Conservation (phyloP, 64 coral and sea anemone species). For the Montipora foliosa region DNA sequence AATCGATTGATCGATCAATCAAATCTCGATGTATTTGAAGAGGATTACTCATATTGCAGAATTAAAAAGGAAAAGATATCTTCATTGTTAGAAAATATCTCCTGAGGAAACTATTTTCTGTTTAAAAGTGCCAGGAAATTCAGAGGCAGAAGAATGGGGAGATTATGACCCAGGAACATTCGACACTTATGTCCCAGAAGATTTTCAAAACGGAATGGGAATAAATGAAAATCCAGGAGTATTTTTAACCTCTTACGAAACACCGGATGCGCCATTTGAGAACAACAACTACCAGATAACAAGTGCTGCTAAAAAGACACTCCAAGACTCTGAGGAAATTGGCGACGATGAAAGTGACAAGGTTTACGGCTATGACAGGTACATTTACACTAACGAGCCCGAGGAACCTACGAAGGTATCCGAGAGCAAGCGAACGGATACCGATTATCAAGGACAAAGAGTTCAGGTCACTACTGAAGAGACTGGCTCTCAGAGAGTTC, state of each 20-base stretch:
- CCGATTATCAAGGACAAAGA: slow-evolving; percentile 79
- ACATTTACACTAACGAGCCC: slow-evolving; percentile 54
- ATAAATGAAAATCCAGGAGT: slow-evolving; percentile 15
- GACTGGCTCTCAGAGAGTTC: slow-evolving; percentile 97
- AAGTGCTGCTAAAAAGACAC: slow-evolving; percentile 32
- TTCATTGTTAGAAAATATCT: neutral
- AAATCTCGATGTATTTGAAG: too few relatives aligned
- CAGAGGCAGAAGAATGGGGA: slow-evolving; percentile 18
- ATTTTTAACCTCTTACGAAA: slow-evolving; percentile 13
- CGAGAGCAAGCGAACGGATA: slow-evolving; percentile 66
- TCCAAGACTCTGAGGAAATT: slow-evolving; percentile 14
- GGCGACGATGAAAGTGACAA: slow-evolving; percentile 76
- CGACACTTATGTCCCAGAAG: slow-evolving; percentile 1
- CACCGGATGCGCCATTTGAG: neutral
- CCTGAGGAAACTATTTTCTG: neutral
- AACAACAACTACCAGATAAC: slow-evolving; percentile 14
- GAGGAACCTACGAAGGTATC: slow-evolving; percentile 24
- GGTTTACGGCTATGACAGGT: slow-evolving; percentile 92
- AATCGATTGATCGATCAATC: too few relatives aligned
- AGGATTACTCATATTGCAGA: too few relatives aligned
- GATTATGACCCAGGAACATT: slow-evolving; percentile 26
- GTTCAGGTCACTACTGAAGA: slow-evolving; percentile 94
- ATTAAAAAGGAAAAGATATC: neutral
- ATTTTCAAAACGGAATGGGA: slow-evolving; percentile 24
- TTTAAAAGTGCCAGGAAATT: slow-evolving; percentile 9